Percentiles rank a stretch among this genome's conserved stretches.
Conservation (phyloP, 2,888 invertebrate genomes). For the Stenoptilia bipunctidactyla region DNA sequence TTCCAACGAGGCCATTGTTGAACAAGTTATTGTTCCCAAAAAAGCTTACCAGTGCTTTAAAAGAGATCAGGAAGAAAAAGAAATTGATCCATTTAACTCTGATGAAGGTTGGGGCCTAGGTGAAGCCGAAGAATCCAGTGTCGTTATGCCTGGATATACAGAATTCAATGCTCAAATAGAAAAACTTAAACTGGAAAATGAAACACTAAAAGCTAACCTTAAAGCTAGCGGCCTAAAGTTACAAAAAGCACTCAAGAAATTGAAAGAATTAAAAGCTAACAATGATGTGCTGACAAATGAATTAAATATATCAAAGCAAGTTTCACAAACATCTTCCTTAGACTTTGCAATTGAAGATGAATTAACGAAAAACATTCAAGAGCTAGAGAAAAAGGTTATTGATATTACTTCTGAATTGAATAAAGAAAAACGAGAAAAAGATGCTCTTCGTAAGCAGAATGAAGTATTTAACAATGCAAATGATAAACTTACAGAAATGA, state of each 20-base stretch:
- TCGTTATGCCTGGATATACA: constrained; percentile 50
- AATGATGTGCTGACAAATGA: constrained; percentile 73
- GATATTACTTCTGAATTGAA: constrained; percentile 71
- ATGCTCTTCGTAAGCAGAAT: constrained; percentile 76
- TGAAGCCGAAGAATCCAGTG: constrained; percentile 35
- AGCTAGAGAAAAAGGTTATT: constrained; percentile 75
- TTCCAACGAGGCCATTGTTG: constrained; percentile 19
- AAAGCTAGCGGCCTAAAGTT: constrained; percentile 77
- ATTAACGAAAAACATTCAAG: constrained; percentile 75
- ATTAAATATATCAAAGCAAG: constrained; percentile 60
- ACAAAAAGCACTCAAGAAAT: constrained; percentile 83
- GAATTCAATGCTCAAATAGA: constrained; percentile 72
- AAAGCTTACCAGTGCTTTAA: constrained; percentile 67
- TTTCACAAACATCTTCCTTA: constrained; percentile 73
- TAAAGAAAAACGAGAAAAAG: constrained; percentile 77
- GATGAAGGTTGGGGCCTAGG: constrained; percentile 61
- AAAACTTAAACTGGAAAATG: constrained; percentile 70
- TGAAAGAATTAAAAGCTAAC: constrained; percentile 84
- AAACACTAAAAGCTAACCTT: constrained; percentile 72
- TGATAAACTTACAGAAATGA: constrained; percentile 83
- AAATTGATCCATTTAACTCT: constrained; percentile 48
- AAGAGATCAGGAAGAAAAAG: constrained; percentile 21
- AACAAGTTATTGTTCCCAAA: constrained; percentile 58
- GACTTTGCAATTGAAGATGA: constrained; percentile 87
- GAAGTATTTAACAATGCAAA: constrained; percentile 82